These are phyloP conservation scores for Leptinotarsa defecta DNA, from an alignment of 1,140 invertebrate genomes.

Conservation along the genomic window DNA sequence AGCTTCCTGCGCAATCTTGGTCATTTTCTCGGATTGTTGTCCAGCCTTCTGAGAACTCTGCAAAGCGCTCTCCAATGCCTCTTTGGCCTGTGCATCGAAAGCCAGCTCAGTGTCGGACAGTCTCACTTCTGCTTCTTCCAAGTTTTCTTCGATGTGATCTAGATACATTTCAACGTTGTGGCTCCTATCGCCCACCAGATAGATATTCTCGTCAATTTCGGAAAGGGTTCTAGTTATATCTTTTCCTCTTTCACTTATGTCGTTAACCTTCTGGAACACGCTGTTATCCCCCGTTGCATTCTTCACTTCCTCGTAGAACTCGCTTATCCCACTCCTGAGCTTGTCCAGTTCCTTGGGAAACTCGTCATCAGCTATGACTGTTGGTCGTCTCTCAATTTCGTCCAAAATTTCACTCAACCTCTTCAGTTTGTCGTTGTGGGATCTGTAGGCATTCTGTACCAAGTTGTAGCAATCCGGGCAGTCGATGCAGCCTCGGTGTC, in stretches of 20 bases:
- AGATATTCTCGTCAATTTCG: slow-evolving; percentile 49
- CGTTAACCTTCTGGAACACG: slow-evolving; percentile 63
- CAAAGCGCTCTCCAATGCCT: slow-evolving; percentile 77
- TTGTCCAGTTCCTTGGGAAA: slow-evolving; percentile 73
- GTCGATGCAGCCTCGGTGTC: slow-evolving; percentile 83
- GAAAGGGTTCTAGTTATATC: slow-evolving; percentile 57
- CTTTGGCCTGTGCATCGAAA: slow-evolving; percentile 78
- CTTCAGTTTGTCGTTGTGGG: slow-evolving; percentile 70
- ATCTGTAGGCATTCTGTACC: slow-evolving; percentile 83
- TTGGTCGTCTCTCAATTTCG: slow-evolving; percentile 51
- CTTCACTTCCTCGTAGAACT: slow-evolving; percentile 49
- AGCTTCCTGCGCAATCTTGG: slow-evolving; percentile 85
- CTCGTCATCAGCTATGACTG: slow-evolving; percentile 72
- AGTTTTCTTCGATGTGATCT: slow-evolving; percentile 41
- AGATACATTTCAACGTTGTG: slow-evolving; percentile 42
- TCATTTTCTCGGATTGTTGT: slow-evolving; percentile 89
- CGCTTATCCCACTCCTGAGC: slow-evolving; percentile 69
- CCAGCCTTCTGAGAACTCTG: slow-evolving; percentile 85
- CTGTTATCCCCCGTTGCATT: slow-evolving; percentile 56
- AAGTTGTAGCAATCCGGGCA: slow-evolving; percentile 93
- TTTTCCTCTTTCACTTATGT: slow-evolving; percentile 62
- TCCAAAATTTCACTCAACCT: slow-evolving; percentile 60
- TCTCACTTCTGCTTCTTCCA: slow-evolving; percentile 42
- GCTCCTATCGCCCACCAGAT: slow-evolving; percentile 40
- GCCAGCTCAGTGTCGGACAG: slow-evolving; percentile 71